These are phyloP conservation scores for Perdita meconis DNA, from an alignment of 2,888 invertebrate species.

Conservation along the genomic window DNA sequence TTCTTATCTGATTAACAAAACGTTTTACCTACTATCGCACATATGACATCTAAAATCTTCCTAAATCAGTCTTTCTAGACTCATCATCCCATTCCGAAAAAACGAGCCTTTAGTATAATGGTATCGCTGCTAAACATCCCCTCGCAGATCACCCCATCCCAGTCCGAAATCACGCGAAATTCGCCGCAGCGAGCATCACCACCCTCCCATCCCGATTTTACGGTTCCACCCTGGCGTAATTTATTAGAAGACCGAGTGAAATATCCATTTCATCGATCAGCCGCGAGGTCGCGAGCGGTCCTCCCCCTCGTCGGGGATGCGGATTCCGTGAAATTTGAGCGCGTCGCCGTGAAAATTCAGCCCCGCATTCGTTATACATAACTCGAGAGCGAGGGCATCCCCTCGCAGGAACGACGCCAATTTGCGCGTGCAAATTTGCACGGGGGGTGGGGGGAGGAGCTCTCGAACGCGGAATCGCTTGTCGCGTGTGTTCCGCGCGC, in stretches of 20 bases:
- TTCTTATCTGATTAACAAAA: too few relatives aligned
- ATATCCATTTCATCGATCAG: slow-evolving; percentile 24
- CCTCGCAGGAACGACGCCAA: slow-evolving; percentile 27
- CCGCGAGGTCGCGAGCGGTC: too few relatives aligned
- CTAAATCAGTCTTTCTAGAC: too few relatives aligned
- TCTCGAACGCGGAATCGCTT: slow-evolving; percentile 14
- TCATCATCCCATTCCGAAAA: too few relatives aligned
- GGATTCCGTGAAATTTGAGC: slow-evolving; percentile 26
- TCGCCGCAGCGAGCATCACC: too few relatives aligned
- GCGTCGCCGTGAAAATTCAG: slow-evolving; percentile 32
- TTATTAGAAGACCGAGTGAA: neutral
- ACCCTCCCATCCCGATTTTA: too few relatives aligned
- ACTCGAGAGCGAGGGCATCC: slow-evolving; percentile 6
- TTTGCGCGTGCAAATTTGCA: slow-evolving; percentile 45
- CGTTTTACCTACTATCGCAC: too few relatives aligned
- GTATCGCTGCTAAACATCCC: too few relatives aligned
- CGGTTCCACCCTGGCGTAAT: neutral
- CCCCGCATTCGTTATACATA: neutral
- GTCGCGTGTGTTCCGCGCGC: slow-evolving; percentile 14
- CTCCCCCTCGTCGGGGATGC: slow-evolving; percentile 4
- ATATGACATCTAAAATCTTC: too few relatives aligned
- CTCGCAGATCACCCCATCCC: too few relatives aligned
- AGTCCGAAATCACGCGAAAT: too few relatives aligned
- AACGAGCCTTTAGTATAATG: too few relatives aligned
- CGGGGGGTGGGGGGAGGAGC: neutral